phyloP scores from a whole-genome alignment of 2,113 vertebrate species.

The Myrmecobius fasciatus region DNA sequence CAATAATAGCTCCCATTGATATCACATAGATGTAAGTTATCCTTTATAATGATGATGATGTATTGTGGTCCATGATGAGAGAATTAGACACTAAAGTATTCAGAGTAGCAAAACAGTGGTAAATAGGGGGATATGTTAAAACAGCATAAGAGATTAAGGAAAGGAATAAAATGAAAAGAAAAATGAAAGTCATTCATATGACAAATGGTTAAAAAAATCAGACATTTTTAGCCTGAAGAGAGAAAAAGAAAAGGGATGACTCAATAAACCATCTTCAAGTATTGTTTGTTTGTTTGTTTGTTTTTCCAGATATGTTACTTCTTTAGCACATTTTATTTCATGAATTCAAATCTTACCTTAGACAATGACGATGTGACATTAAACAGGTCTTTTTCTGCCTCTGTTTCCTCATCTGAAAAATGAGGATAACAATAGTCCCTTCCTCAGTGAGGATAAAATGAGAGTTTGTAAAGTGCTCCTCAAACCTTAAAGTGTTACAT shows the following conservation, averaged over 20 bases:
- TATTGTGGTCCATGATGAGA: neutral
- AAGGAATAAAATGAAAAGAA: neutral
- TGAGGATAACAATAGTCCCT: neutral
- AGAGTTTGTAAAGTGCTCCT: neutral
- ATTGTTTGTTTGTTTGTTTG: neutral
- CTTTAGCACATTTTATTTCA: neutral
- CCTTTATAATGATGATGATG: neutral
- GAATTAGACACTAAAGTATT: neutral
- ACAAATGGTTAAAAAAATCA: neutral
- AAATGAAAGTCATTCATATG: neutral
- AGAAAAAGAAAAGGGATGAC: slow-evolving; percentile 20
- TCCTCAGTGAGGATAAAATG: neutral
- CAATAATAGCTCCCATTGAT: neutral
- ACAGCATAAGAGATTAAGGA: neutral
- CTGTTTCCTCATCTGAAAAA: neutral
- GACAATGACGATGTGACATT: neutral
- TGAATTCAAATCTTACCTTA: neutral
- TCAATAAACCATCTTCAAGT: slow-evolving; percentile 21
- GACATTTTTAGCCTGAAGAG: neutral
- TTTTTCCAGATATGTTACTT: neutral
- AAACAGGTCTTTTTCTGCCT: neutral
- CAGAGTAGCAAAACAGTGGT: neutral
- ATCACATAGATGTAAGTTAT: neutral
- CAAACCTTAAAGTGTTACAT: neutral
- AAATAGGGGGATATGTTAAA: neutral